Evolutionary conservation across 2,888 invertebrate species (phyloP).

Genomic region (Lamellibrachia satsuma): DNA sequence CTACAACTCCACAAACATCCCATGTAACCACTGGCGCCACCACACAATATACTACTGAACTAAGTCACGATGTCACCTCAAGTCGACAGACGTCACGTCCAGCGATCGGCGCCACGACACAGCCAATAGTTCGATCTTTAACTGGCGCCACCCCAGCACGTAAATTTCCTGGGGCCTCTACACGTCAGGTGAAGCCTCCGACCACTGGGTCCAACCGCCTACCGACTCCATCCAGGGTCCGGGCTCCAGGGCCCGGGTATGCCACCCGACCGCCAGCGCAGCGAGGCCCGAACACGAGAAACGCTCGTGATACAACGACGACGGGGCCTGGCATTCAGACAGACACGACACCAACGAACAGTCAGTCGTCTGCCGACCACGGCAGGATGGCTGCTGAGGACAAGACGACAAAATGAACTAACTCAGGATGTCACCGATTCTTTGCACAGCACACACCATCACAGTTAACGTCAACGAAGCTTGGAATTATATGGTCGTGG

Average conservation of each 20-base stretch:
- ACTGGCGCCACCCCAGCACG: background rate
- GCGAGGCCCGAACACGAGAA: background rate
- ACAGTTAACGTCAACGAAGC: background rate
- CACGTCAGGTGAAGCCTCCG: background rate
- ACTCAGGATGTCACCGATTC: background rate
- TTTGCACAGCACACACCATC: background rate
- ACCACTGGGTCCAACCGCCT: no score
- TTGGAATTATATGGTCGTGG: background rate
- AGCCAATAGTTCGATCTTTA: no score
- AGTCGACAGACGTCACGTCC: background rate
- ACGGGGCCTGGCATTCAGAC: background rate
- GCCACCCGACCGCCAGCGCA: background rate
- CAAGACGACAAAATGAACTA: background rate
- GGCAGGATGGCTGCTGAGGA: background rate
- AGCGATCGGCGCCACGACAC: no score
- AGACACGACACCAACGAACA: background rate
- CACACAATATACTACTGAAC: background rate
- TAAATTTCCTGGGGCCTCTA: background rate
- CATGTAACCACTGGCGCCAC: background rate
- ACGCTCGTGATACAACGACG: background rate
- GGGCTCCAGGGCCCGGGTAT: background rate
- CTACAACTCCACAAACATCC: background rate
- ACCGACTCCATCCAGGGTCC: background rate
- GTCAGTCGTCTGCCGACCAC: background rate
- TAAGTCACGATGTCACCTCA: background rate